A percentile compares a stretch with the other conserved stretches of the same genome.
These are phyloP conservation scores for Uropsilus gracilis DNA, from an alignment of 2,113 vertebrate species.

Conservation along the genomic window DNA sequence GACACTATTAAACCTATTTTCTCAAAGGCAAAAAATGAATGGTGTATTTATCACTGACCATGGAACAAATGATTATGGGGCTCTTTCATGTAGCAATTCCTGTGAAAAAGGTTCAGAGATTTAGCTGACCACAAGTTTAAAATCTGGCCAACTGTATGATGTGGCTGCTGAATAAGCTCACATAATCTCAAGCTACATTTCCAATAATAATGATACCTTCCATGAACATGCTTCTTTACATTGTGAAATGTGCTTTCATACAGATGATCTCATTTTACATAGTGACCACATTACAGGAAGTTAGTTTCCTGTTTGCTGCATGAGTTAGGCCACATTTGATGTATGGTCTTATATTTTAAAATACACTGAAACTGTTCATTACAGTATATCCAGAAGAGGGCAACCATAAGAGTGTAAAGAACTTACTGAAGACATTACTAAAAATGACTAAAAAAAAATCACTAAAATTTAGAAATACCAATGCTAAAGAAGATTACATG, in stretches of 20 bases:
- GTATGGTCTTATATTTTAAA: constrained; percentile 15
- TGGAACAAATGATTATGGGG: constrained; percentile 55
- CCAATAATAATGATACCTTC: constrained; percentile 63
- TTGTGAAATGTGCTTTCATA: constrained; percentile 55
- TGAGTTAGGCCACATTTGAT: neutral
- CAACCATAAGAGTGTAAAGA: neutral
- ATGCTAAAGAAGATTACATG: neutral
- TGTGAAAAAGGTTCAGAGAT: constrained; percentile 44
- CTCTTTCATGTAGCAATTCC: constrained; percentile 45
- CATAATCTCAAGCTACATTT: constrained; percentile 58
- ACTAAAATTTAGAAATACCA: neutral
- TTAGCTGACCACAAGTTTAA: constrained; percentile 65
- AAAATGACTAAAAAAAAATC: no score
- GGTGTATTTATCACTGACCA: constrained; percentile 47
- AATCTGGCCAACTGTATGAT: constrained; percentile 57
- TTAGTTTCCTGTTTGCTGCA: neutral
- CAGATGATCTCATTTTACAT: constrained; percentile 58
- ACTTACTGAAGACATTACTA: no score
- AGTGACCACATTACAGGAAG: constrained; percentile 27
- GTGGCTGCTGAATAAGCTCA: constrained; percentile 66
- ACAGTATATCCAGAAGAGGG: neutral
- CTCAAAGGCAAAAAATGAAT: constrained; percentile 42
- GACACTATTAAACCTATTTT: constrained; percentile 44
- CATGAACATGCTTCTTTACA: constrained; percentile 18
- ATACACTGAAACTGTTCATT: neutral